Percentiles rank a stretch among this genome's conserved stretches.
Conservation (phyloP, 92 coral and sea anemone species). For the Palythoa heliodiscus region DNA sequence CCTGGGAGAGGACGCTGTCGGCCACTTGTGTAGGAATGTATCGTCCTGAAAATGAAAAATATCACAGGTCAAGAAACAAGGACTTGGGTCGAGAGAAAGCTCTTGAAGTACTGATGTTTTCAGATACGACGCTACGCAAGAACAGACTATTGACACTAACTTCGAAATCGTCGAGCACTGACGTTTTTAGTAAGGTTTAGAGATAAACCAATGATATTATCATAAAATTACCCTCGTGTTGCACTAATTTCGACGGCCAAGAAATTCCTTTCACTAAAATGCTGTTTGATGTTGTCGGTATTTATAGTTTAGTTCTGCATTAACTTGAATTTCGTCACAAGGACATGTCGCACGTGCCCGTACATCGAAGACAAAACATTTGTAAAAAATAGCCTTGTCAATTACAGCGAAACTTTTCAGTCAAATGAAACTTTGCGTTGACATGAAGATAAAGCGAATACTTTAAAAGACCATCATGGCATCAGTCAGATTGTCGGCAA, state of each 20-base stretch:
- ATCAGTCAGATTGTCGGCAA: neutral
- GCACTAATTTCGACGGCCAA: neutral
- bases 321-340: neutral
- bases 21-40: neutral
- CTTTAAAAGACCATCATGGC: conserved; percentile 3
- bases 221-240: neutral
- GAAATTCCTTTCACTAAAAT: neutral
- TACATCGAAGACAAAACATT: neutral
- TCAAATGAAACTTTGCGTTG: neutral
- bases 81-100: neutral
- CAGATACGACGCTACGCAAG: neutral
- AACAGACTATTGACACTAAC: neutral
- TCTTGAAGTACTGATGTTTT: neutral
- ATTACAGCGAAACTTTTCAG: neutral
- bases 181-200: neutral
- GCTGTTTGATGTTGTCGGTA: neutral
- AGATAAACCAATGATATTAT: neutral
- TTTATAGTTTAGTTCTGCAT: neutral
- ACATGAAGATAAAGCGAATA: neutral
- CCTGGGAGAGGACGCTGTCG: neutral
- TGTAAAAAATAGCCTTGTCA: neutral
- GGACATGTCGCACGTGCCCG: neutral
- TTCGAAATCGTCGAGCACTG: neutral
- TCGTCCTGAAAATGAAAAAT: neutral
- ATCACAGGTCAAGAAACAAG: neutral